These are phyloP conservation scores for Lepidonotus clava DNA, from an alignment of 2,888 invertebrate species.

Conservation along the genomic window DNA sequence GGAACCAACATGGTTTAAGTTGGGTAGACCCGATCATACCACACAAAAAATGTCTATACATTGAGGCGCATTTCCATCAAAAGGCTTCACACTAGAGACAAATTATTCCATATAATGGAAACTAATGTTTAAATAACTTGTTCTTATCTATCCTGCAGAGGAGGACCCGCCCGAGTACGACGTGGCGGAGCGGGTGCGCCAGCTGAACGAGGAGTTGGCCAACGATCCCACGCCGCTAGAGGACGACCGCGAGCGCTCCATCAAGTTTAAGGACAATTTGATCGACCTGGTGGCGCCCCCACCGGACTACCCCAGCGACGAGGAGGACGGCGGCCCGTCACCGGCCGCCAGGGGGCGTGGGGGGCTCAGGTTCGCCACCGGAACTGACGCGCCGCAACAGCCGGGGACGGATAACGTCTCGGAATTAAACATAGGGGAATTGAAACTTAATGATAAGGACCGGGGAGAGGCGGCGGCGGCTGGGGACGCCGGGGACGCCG, in stretches of 20 bases:
- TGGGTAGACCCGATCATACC: too few species aligned
- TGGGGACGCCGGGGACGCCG: neutral
- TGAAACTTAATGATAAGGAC: neutral
- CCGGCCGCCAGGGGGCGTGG: neutral
- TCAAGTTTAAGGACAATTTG: slow-evolving; percentile 75
- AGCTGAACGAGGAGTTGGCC: slow-evolving; percentile 76
- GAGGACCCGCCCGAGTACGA: slow-evolving; percentile 76
- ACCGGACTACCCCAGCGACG: slow-evolving; percentile 71
- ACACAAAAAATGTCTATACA: too few species aligned
- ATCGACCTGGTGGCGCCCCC: slow-evolving; percentile 77
- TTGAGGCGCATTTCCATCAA: too few species aligned
- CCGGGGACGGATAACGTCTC: neutral
- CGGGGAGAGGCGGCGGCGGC: neutral
- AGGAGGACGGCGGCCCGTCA: slow-evolving; percentile 37
- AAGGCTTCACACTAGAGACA: too few species aligned
- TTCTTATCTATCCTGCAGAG: slow-evolving; percentile 57
- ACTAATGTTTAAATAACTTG: too few species aligned
- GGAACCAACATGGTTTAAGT: too few species aligned
- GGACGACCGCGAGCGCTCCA: slow-evolving; percentile 70
- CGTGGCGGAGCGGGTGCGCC: slow-evolving; percentile 75
- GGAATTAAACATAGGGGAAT: neutral
- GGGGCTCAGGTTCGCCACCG: neutral
- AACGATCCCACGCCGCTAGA: slow-evolving; percentile 73
- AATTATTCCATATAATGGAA: too few species aligned
- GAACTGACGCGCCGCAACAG: neutral